A percentile compares a stretch with the other conserved stretches of the same genome.
These are phyloP conservation scores for Struthidea cinerea DNA, from an alignment of 2,113 vertebrate species.

Conservation along the genomic window DNA sequence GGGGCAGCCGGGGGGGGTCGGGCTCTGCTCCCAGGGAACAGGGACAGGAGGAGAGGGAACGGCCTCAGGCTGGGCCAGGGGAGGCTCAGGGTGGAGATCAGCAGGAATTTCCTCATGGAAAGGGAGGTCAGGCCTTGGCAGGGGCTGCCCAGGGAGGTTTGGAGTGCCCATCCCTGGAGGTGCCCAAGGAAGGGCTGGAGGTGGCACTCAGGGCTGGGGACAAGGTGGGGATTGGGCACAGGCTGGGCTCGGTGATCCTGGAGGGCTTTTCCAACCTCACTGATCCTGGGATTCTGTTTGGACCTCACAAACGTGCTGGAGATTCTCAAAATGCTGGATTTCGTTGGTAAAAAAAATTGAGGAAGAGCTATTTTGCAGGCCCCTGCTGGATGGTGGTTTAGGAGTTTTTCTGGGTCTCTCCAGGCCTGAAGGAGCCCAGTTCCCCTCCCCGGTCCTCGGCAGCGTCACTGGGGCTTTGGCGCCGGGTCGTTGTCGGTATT, in stretches of 20 bases:
- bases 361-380: not conserved
- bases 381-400: not conserved
- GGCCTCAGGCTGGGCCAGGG: not conserved
- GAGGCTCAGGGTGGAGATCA: no score
- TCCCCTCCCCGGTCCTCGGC: not conserved
- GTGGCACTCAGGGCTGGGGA: not conserved
- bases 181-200: not conserved
- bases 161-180: not conserved
- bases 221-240: no score
- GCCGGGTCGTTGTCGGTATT: not conserved
- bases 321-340: not conserved
- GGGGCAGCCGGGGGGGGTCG: not conserved
- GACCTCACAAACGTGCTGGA: not conserved
- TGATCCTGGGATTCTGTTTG: not conserved
- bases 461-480: not conserved
- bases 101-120: no score
- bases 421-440: not conserved
- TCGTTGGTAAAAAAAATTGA: not conserved
- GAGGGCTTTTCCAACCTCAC: not conserved
- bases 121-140: not conserved
- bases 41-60: not conserved
- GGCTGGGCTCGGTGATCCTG: not conserved
- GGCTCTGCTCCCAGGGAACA: not conserved
- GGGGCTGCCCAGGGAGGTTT: not conserved
- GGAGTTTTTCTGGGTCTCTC: not conserved